A percentile compares a stretch with the other conserved stretches of the same genome.
Evolutionary conservation across 2,113 vertebrate species (phyloP).

Genomic region (Vicugna pacos): DNA sequence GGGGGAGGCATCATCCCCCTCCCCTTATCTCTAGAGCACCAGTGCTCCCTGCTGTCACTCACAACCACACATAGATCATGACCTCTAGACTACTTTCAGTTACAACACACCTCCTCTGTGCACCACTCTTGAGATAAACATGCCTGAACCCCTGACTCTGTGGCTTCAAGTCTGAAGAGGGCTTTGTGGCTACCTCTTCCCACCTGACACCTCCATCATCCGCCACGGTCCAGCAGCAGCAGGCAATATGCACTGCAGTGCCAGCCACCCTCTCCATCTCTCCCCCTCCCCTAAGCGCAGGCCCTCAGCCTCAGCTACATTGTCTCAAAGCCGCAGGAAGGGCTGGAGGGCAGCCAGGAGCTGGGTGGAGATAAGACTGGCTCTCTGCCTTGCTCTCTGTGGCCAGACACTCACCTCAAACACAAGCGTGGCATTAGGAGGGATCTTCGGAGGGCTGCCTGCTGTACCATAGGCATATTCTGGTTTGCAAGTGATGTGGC

Average conservation of each 20-base stretch:
- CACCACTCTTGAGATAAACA: background rate
- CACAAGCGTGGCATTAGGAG: conserved; percentile 93
- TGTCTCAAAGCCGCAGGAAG: conserved; percentile 74
- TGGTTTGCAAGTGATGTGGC: conserved; percentile 94
- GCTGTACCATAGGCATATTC: conserved; percentile 96
- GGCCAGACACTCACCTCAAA: conserved; percentile 92
- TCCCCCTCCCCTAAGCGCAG: background rate
- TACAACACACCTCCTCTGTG: background rate
- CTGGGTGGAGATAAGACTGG: conserved; percentile 64
- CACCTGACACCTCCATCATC: background rate
- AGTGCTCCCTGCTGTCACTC: background rate
- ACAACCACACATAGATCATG: background rate
- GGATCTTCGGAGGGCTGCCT: conserved; percentile 98
- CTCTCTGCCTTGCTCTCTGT: background rate
- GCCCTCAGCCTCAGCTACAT: conserved; percentile 69
- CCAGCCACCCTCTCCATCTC: background rate
- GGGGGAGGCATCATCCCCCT: fast-evolving
- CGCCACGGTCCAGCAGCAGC: background rate
- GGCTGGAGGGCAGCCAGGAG: conserved; percentile 66
- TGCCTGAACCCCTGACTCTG: background rate
- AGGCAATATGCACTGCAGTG: background rate
- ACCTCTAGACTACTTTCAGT: background rate
- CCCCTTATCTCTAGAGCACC: background rate
- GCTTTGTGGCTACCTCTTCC: background rate
- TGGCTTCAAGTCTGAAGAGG: background rate